Conservation (phyloP, 2,113 vertebrate genomes). For the Amphilophus citrinellus region DNA sequence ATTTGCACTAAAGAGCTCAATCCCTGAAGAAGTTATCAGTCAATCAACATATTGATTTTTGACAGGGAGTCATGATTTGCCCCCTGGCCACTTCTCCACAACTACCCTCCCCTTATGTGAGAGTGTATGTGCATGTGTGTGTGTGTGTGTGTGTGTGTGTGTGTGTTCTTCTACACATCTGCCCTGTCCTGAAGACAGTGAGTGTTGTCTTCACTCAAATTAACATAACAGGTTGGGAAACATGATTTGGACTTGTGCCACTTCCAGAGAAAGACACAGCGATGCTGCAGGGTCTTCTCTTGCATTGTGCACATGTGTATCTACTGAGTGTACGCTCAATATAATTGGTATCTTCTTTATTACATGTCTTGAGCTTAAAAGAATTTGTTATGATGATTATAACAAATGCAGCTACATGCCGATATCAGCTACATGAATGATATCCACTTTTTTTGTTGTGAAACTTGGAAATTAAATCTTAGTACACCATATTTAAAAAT, state of each 20-base stretch:
- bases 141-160: too few relatives aligned
- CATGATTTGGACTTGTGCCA: constrained; percentile 46
- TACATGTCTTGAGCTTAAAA: background rate
- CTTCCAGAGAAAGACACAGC: constrained; percentile 7
- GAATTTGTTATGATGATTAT: too few relatives aligned
- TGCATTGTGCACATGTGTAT: background rate
- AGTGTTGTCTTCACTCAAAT: constrained; percentile 60
- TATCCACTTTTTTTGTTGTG: too few relatives aligned
- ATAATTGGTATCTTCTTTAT: background rate
- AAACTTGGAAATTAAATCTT: background rate
- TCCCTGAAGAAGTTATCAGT: constrained; percentile 18
- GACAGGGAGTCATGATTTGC: background rate
- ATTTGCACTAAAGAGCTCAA: constrained; percentile 25
- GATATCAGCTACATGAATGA: too few relatives aligned
- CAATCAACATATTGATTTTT: constrained; percentile 30
- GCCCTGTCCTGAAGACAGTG: background rate
- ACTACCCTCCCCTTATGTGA: constrained; percentile 12
- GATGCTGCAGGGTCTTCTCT: constrained; percentile 32
- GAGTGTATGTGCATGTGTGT: background rate
- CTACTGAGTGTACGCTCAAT: background rate
- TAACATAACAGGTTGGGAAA: constrained; percentile 41
- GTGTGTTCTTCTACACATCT: constrained; percentile 34
- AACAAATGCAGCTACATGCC: too few relatives aligned
- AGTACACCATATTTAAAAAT: background rate
- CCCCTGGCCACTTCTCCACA: constrained; percentile 5